A percentile compares a stretch with the other conserved stretches of the same genome.
These are phyloP conservation scores for Solenopsis fugax DNA, from an alignment of 1,140 invertebrate genomes.

Conservation along the genomic window DNA sequence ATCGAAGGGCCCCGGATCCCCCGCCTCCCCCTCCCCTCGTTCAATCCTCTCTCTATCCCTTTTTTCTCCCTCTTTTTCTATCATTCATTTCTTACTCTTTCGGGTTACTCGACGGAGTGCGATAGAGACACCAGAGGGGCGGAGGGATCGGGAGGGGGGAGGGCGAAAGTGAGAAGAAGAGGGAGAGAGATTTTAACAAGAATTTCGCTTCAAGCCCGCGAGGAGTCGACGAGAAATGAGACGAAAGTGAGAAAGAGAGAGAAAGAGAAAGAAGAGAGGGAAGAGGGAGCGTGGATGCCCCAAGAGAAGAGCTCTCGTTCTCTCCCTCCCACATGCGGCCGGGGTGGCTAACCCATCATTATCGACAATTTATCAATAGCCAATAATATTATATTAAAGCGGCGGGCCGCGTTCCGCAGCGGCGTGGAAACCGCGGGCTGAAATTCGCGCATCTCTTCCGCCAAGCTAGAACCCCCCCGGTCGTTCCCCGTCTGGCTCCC, in stretches of 20 bases:
- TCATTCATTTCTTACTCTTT: slow-evolving; percentile 25
- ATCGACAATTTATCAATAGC: slow-evolving; percentile 88
- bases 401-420: slow-evolving; percentile 75
- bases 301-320: slow-evolving; percentile 54
- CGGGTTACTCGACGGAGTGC: slow-evolving; percentile 3
- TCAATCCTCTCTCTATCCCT: slow-evolving; percentile 19
- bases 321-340: slow-evolving; percentile 71
- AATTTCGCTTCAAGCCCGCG: slow-evolving; percentile 75
- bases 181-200: slow-evolving; percentile 73
- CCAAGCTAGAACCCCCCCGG: not conserved
- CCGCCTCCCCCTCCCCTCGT: not conserved
- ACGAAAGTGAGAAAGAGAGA: slow-evolving; percentile 25
- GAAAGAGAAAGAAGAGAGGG: not conserved
- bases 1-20: slow-evolving; percentile 32
- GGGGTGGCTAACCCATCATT: slow-evolving; percentile 84
- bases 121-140: slow-evolving; percentile 24
- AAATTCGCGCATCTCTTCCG: slow-evolving; percentile 64
- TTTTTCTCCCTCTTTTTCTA: slow-evolving; percentile 9
- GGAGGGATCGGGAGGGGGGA: too few relatives aligned
- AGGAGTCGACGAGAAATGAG: slow-evolving; percentile 66
- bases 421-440: slow-evolving; percentile 75
- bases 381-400: slow-evolving; percentile 88
- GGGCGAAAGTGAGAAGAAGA: slow-evolving; percentile 2
- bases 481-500: not conserved
- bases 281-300: slow-evolving; percentile 43